Evolutionary conservation across 2,888 invertebrate species (phyloP).

Genomic region (Strigamia maritima): DNA sequence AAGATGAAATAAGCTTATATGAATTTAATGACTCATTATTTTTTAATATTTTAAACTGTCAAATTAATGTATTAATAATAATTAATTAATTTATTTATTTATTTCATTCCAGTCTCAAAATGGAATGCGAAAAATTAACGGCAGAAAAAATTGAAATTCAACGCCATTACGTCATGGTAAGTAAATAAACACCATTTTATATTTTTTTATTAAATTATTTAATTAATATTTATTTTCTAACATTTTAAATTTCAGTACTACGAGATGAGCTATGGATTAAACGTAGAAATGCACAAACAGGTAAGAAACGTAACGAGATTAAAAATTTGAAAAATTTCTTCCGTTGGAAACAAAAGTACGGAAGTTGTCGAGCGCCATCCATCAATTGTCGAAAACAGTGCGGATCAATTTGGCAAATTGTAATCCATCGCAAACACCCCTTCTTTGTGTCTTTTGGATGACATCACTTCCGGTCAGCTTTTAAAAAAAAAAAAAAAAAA

Average conservation of each 20-base stretch:
- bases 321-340: too few relatives aligned
- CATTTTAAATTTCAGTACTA: conserved; percentile 74
- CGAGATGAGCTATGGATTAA: conserved; percentile 93
- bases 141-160: conserved; percentile 57
- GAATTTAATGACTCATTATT: not conserved
- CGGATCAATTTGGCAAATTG: too few relatives aligned
- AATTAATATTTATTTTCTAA: not conserved
- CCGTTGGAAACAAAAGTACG: too few relatives aligned
- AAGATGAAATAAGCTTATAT: not conserved
- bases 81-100: conserved; percentile 36
- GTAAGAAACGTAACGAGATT: conserved; percentile 55
- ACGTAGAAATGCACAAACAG: conserved; percentile 96
- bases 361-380: too few relatives aligned
- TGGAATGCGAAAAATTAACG: conserved; percentile 42
- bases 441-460: not conserved
- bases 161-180: conserved; percentile 58
- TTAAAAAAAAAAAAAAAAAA: not conserved
- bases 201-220: not conserved
- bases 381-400: too few relatives aligned
- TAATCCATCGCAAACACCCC: too few relatives aligned
- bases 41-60: not conserved
- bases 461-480: conserved; percentile 4
- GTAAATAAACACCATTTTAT: conserved; percentile 42
- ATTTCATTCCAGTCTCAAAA: conserved; percentile 39
- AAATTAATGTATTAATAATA: not conserved